Evolutionary conservation across 2,888 invertebrate genomes (phyloP), one percentile per base, ranked within the genome.

Genomic region (Lathronympha strigana): DNA sequence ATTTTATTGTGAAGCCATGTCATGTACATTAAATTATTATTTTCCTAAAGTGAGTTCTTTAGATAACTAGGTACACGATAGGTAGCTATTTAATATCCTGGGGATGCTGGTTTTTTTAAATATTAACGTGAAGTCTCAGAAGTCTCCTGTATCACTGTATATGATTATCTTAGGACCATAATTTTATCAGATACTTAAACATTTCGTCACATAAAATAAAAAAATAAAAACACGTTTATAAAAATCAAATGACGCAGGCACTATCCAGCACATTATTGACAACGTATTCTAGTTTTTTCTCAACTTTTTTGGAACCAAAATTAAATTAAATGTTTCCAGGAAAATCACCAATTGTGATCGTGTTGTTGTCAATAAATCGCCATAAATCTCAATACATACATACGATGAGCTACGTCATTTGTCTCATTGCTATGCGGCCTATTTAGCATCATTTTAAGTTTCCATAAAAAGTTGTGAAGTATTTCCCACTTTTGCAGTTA

Each of bases 331-430:
- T 15, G 38, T 31, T 66, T 61, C 53, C 53, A 66, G 21, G 23
- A 53, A 45, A 66, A 66, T 66, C 61, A 61, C 47, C 51, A 64
- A 72, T 75, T 79, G 80, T 80, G 78, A 77, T 81, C 81, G 73
- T 73, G 72, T 72, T 76, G 77, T 81, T 57, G 79, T 75, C 76
- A 76, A 75, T 74, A 79, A 78, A 84, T 80, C 79, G 80, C 76
- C 80, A 84, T 81, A 82, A 80, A 88, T 88, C 82, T 85, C 75
- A 89, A 88, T 88, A 86, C 84, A 85, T 84, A 79, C 81, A 85
- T 84, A 73, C 70, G 69, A 76, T 76, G 74, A 73, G 76, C 78
- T 78, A 71, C 80, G 80, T 79, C 80, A 77, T 73, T 76, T 72
- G 79, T 75, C 82, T 83, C 83, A 82, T 88, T 83, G 82, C 73